Evolutionary conservation across 2,113 vertebrate species (phyloP).

Genomic region (Centrocercus urophasianus): DNA sequence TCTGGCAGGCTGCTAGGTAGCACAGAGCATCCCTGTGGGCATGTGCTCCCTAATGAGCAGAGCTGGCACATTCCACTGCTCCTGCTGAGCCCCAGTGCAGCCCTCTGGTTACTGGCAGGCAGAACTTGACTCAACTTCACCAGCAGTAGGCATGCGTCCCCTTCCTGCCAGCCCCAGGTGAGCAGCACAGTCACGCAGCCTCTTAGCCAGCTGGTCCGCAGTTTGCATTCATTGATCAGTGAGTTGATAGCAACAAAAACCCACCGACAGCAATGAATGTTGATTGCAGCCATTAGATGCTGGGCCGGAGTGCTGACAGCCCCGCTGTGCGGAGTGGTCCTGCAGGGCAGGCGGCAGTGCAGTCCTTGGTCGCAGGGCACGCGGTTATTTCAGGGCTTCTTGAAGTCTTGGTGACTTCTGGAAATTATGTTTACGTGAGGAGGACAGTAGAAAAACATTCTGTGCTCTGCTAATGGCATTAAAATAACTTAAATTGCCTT

Average conservation of each 20-base stretch:
- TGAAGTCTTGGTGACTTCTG: background rate
- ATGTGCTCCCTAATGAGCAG: background rate
- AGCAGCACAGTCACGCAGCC: accelerated
- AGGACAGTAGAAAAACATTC: background rate
- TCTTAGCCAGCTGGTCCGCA: conserved; percentile 88
- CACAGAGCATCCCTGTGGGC: background rate
- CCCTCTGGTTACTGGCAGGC: accelerated
- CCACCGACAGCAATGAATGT: conserved; percentile 99
- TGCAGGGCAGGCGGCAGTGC: accelerated
- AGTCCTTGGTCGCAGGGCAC: accelerated
- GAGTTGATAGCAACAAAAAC: conserved; percentile 91
- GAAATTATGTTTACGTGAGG: background rate
- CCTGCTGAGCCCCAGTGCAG: background rate
- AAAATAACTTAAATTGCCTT: background rate
- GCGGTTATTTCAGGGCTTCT: background rate
- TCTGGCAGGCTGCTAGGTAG: background rate
- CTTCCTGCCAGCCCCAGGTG: accelerated
- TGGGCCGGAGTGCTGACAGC: background rate
- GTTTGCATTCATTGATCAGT: conserved; percentile 99
- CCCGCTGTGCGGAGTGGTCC: accelerated
- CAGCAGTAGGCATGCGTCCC: accelerated
- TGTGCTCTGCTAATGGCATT: background rate
- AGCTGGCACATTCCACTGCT: accelerated
- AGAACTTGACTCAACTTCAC: background rate
- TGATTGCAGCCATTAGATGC: conserved; percentile 94